Evolutionary conservation across 2,113 vertebrate species (phyloP), one percentile per base, ranked within the genome.

Genomic region (Genyomyrus donnyi): DNA sequence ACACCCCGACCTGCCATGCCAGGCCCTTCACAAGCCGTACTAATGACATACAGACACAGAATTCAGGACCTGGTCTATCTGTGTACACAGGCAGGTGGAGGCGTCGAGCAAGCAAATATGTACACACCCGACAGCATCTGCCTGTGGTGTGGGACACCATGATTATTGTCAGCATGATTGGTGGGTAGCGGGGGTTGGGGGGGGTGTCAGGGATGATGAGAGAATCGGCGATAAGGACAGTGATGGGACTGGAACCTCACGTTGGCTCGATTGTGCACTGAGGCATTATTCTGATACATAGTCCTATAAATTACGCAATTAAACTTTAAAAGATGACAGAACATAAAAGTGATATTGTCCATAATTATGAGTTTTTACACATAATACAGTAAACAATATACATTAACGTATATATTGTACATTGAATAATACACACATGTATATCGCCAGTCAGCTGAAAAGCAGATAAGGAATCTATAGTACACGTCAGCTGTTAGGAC

Each of bases 401-500:
- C 42, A 85, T 85, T 46, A 48, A n/a, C 45, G 19, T 45, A 8
- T 8, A 45, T 83, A 42, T 45, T 85, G 45, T n/a, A 85, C 46
- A n/a, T n/a, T 48, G 19, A 85, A 42, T 85, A 80, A 31, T 42
- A 42, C 66, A 74, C 4, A 52, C 53, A 56, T 56, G 19, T 56
- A 42, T 42, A 70, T 70, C n/a, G 62, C 13, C 74, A 80, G 13
- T 80, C 74, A 80, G 31, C 35, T 80, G 74, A 42, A 39, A 80
- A 80, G 10, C 27, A 80, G 2, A 77, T 66, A 85, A 31, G 17
- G 39, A 50, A 52, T 2, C 56, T 90, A 27, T 50, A 70, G 46
- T 77, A 90, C 58, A 70, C 89, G 89, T 90, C 89, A 88, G 89
- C 89, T 88, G 85, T 88, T 91, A 89, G 89, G 89, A 88, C 50